Evolutionary conservation across 2,888 invertebrate genomes (phyloP).

Genomic region (Athalia rosae): DNA sequence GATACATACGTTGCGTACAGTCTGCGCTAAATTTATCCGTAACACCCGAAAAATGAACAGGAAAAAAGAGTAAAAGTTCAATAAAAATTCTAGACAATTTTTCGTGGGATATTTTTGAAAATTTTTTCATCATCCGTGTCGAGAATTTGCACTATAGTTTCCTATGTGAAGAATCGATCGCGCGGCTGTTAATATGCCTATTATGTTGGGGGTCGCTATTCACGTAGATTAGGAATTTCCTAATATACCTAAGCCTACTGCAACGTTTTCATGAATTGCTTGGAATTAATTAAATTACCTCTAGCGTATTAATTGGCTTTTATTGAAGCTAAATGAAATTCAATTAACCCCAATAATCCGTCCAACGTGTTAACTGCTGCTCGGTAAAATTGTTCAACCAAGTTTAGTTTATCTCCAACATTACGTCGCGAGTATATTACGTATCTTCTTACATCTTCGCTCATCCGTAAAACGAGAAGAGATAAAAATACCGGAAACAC

Average conservation of each 20-base stretch:
- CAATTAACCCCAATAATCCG: slow-evolving; percentile 43
- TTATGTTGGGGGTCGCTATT: slow-evolving; percentile 4
- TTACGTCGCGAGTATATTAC: no score
- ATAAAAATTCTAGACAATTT: neutral
- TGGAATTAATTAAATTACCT: slow-evolving; percentile 42
- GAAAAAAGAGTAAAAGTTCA: neutral
- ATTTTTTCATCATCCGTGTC: neutral
- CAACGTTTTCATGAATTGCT: slow-evolving; percentile 8
- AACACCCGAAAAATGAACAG: neutral
- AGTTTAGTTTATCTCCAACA: no score
- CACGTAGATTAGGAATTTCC: slow-evolving; percentile 25
- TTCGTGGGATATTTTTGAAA: neutral
- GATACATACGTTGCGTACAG: neutral
- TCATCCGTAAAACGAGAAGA: no score
- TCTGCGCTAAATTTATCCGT: slow-evolving; percentile 18
- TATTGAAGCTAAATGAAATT: slow-evolving; percentile 44
- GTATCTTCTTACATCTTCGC: no score
- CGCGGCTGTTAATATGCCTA: neutral
- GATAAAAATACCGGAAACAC: no score
- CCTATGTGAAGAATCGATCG: no score
- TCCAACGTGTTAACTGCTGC: slow-evolving; percentile 40
- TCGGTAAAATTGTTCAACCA: neutral
- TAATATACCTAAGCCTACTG: neutral
- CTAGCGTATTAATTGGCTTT: slow-evolving; percentile 42
- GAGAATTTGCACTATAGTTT: no score